Base-by-base conservation (phyloP, 2,797 vertebrate genomes). In the Thamnophis elegans region DNA sequence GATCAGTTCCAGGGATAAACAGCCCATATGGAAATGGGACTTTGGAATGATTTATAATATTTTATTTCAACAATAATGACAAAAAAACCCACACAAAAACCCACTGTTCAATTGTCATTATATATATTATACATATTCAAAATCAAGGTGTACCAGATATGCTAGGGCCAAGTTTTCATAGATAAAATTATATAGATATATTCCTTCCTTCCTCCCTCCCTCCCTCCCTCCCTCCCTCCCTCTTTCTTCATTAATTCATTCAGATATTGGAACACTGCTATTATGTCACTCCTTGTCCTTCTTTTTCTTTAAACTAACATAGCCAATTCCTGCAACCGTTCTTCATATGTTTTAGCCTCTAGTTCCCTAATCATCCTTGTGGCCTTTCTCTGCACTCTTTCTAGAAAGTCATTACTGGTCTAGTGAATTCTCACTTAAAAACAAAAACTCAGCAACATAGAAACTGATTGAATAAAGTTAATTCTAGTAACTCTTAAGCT, bases 1-100 rank as follows among this genome's bases (percentile, higher is more conserved):
- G 95, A 95, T 96, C 87, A 73, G 91, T 95, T 97, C 95, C 94
- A 93, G 93, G 94, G 89, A 92, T 92, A 91, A 92, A 94, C 90
- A 89, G 92, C 47, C 95, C 93, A 94, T 94, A 65, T 96, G 78
- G 93, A 97, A 96, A 94, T 94, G 86, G 91, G 85, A 96, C 96
- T 95, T 92, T 97, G 96, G 95, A 88, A 82, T 92, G 94, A 73
- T 93, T 65, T 90, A 93, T 93, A 87, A 6, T 87, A 90, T 54
- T 91, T 68, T 90, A 58, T 9, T 90, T 91, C 3, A 28, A 59
- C 93, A 18, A 86, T 87, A 16, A 55, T 5, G 18, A 58, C 1
- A 55, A 14, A 14, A 16, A 4, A 4, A 0, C 1, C 54, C 14
- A 16, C 16, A 18, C 16, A 32, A 32, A 36, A 32, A 1, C 13